Conservation (phyloP, 2,113 vertebrate species). For the Heterocephalus glaber region DNA sequence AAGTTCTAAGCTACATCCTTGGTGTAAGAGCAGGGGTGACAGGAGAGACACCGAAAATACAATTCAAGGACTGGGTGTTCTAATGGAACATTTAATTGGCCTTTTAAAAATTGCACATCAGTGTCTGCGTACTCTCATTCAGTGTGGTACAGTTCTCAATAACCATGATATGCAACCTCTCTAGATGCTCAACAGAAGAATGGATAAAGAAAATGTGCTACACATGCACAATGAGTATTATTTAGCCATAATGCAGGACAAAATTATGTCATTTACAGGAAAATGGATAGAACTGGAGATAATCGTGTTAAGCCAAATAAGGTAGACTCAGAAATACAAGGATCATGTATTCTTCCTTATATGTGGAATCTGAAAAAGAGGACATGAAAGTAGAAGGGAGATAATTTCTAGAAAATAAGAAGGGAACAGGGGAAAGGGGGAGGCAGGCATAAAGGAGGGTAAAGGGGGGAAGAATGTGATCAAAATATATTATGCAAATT, state of each 20-base stretch:
- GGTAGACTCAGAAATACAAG: not conserved
- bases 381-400: not conserved
- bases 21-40: fast-evolving
- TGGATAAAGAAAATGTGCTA: not conserved
- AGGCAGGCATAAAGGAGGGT: not conserved
- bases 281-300: not conserved
- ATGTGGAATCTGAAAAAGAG: not conserved
- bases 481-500: not conserved
- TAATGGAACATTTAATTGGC: not conserved
- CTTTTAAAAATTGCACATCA: not conserved
- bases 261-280: not conserved
- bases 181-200: not conserved
- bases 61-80: not conserved
- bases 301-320: not conserved
- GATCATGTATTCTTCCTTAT: not conserved
- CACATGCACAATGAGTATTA: not conserved
- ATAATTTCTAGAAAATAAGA: not conserved
- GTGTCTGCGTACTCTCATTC: not conserved
- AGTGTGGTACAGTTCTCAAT: not conserved
- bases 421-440: not conserved
- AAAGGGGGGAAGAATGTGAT: not conserved
- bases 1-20: not conserved
- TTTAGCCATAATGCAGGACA: not conserved
- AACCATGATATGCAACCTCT: not conserved
- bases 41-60: not conserved